Conservation (phyloP, 1,140 invertebrate genomes). For the Rhopalosiphum maidis region DNA sequence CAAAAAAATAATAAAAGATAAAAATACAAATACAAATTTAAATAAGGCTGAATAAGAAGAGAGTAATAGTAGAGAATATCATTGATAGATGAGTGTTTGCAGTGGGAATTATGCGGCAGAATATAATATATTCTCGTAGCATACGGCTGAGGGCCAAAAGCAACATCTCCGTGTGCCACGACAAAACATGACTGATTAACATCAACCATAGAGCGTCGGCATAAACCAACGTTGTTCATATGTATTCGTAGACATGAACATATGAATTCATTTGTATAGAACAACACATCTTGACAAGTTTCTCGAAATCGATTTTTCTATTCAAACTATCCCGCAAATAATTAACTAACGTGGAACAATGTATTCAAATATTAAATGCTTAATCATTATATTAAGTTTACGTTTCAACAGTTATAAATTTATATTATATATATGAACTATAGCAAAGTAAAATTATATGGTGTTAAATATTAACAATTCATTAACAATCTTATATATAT, state of each 20-base stretch:
- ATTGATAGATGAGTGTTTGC: slow-evolving; percentile 49
- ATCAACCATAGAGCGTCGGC: slow-evolving; percentile 25
- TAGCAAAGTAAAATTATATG: background rate
- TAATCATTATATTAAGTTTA: slow-evolving; percentile 8
- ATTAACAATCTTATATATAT: background rate
- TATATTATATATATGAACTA: background rate
- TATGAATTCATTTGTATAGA: slow-evolving; percentile 24
- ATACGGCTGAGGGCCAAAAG: background rate
- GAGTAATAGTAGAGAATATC: background rate
- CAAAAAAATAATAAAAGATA: background rate
- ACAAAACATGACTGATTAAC: slow-evolving; percentile 54
- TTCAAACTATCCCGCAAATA: background rate
- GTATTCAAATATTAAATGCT: slow-evolving; percentile 8
- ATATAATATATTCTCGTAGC: slow-evolving; percentile 47
- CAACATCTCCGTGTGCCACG: slow-evolving; percentile 36
- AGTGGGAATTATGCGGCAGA: slow-evolving; percentile 43
- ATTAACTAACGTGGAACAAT: background rate
- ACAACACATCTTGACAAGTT: background rate
- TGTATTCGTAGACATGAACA: slow-evolving; percentile 33
- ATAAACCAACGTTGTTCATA: background rate
- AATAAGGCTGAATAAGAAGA: background rate
- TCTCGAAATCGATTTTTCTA: slow-evolving; percentile 8
- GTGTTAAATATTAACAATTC: background rate
- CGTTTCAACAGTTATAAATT: background rate
- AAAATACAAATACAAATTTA: background rate